These are phyloP conservation scores for Carcinoscorpius rotundicauda DNA, from an alignment of 1,140 invertebrate genomes.

Conservation along the genomic window DNA sequence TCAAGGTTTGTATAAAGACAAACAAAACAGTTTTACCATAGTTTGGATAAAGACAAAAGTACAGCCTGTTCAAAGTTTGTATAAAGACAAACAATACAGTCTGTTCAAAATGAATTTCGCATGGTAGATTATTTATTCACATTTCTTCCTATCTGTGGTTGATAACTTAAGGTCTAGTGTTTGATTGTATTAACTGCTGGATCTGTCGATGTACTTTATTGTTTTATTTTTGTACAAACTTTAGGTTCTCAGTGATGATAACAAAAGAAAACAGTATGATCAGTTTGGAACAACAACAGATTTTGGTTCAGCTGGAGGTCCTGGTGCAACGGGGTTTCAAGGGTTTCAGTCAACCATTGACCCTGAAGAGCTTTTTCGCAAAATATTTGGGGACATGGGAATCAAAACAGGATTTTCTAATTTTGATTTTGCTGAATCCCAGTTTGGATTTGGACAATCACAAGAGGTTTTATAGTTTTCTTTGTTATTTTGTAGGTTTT, in stretches of 20 bases:
- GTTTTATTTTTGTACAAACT: no score
- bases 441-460: conserved; percentile 78
- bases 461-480: conserved; percentile 51
- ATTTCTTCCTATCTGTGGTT: no score
- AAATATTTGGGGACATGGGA: conserved; percentile 41
- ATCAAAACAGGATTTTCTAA: conserved; percentile 13
- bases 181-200: no score
- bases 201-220: no score
- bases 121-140: no score
- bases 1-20: no score
- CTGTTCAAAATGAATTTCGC: no score
- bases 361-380: conserved; percentile 83
- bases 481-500: neutral
- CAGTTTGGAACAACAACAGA: conserved; percentile 74
- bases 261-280: conserved; percentile 86
- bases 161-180: no score
- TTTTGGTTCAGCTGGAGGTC: conserved; percentile 18
- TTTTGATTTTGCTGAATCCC: conserved; percentile 65
- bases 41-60: no score
- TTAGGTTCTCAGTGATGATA: conserved; percentile 86
- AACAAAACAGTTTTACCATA: no score
- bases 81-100: no score
- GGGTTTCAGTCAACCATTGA: conserved; percentile 65
- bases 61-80: no score
- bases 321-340: conserved; percentile 25